These are phyloP conservation scores for Metalampra italica DNA, from an alignment of 2,888 invertebrate species.

Conservation along the genomic window DNA sequence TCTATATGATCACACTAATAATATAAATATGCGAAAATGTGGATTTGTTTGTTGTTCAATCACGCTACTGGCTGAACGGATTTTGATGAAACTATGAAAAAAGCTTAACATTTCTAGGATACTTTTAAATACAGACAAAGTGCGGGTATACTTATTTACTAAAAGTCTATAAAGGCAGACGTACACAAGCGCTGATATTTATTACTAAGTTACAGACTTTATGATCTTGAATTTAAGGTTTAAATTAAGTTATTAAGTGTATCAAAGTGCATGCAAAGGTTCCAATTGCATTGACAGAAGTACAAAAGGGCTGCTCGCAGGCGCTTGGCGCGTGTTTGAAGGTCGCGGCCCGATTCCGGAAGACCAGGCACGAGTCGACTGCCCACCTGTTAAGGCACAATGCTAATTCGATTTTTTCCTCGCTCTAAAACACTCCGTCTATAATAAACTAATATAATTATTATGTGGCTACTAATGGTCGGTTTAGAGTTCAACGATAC, in stretches of 20 bases:
- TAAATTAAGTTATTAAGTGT: conserved; percentile 17
- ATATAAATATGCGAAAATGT: too few species aligned
- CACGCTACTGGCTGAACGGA: too few species aligned
- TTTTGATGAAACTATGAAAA: too few species aligned
- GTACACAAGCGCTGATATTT: neutral
- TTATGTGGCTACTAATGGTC: neutral
- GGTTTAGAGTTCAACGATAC: neutral
- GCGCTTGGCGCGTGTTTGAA: conserved; percentile 9
- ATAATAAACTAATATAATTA: neutral
- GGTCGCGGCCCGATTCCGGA: conserved; percentile 21
- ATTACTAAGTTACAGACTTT: conserved; percentile 22
- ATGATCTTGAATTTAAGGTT: conserved; percentile 26
- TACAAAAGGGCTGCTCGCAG: conserved; percentile 17
- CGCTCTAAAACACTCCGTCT: neutral
- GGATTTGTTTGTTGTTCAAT: too few species aligned
- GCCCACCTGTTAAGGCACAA: conserved; percentile 12
- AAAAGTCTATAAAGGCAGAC: neutral
- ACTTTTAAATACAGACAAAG: too few species aligned
- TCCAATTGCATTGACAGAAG: conserved; percentile 60
- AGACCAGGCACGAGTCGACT: conserved; percentile 24
- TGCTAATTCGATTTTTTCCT: neutral
- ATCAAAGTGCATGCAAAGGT: conserved; percentile 33
- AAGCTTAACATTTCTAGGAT: too few species aligned
- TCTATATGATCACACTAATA: too few species aligned
- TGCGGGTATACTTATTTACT: too few species aligned